Evolutionary conservation across 1,140 invertebrate genomes (phyloP).

Genomic region (Tetragnatha versicolor): DNA sequence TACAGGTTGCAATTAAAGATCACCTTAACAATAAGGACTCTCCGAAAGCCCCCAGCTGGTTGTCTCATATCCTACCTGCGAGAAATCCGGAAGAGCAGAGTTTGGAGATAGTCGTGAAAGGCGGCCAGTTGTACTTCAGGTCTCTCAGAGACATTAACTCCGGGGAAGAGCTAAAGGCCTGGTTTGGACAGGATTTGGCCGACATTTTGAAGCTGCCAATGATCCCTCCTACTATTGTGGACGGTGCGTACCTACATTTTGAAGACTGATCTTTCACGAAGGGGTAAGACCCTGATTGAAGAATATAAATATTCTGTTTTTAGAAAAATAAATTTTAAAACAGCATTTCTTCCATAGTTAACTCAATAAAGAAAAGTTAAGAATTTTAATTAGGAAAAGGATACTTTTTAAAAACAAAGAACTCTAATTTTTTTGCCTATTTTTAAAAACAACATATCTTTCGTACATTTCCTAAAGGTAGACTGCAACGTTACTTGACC

Average conservation of each 20-base stretch:
- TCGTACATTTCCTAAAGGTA: too few species aligned
- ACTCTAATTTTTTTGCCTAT: too few species aligned
- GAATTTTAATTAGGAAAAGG: too few species aligned
- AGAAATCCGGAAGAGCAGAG: constrained; percentile 65
- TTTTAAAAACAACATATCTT: too few species aligned
- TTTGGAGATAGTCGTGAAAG: constrained; percentile 64
- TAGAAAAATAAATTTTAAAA: too few species aligned
- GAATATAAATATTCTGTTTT: too few species aligned
- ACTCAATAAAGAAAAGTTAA: too few species aligned
- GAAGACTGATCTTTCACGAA: too few species aligned
- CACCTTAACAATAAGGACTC: neutral
- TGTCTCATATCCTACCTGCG: constrained; percentile 58
- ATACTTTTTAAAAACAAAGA: too few species aligned
- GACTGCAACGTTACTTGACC: too few species aligned
- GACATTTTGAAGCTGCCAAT: constrained; percentile 62
- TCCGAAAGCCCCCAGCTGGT: constrained; percentile 21
- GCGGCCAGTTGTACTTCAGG: constrained; percentile 64
- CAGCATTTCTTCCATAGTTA: too few species aligned
- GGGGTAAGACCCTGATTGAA: too few species aligned
- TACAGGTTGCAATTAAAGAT: constrained; percentile 31
- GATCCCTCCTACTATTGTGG: constrained; percentile 56
- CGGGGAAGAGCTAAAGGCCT: constrained; percentile 63
- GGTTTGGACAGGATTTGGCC: constrained; percentile 65
- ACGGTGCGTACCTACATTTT: constrained; percentile 42
- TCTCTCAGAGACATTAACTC: constrained; percentile 61